These are phyloP conservation scores for Matsumurasca onukii DNA, from an alignment of 1,140 invertebrate genomes.

Conservation along the genomic window DNA sequence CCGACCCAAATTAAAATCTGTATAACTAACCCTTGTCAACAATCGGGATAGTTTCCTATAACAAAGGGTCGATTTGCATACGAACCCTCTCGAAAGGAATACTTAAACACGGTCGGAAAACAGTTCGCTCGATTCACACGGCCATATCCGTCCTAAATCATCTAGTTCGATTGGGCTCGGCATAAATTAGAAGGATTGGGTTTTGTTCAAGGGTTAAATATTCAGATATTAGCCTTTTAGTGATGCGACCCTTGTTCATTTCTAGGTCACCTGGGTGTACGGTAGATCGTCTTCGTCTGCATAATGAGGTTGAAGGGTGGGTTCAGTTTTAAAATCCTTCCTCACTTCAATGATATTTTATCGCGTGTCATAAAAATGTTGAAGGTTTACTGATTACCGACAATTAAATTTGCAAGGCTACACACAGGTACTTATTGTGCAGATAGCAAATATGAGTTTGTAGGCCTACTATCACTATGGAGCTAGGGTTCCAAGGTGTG, in stretches of 20 bases:
- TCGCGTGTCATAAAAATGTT: no score
- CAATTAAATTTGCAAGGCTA: no score
- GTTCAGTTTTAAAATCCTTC: no score
- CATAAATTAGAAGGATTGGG: not conserved
- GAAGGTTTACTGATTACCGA: no score
- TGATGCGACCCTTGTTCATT: not conserved
- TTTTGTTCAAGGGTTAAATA: not conserved
- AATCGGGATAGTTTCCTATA: not conserved
- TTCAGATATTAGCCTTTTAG: not conserved
- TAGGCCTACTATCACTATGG: no score
- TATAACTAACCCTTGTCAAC: slow-evolving; percentile 1
- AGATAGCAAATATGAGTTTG: no score
- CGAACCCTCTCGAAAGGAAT: not conserved
- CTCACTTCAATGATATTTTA: no score
- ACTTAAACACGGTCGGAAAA: not conserved
- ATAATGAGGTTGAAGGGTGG: no score
- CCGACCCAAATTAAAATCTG: slow-evolving; percentile 1
- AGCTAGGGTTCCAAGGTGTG: no score
- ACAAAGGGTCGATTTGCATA: slow-evolving; percentile 11
- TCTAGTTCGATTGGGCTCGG: slow-evolving; percentile 3
- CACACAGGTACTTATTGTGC: no score
- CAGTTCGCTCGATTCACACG: not conserved
- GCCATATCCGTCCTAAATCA: not conserved
- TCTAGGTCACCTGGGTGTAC: no score
- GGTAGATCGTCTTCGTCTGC: no score